phyloP scores from a whole-genome alignment of 2,888 invertebrate species.

The Trisateles emortualis region DNA sequence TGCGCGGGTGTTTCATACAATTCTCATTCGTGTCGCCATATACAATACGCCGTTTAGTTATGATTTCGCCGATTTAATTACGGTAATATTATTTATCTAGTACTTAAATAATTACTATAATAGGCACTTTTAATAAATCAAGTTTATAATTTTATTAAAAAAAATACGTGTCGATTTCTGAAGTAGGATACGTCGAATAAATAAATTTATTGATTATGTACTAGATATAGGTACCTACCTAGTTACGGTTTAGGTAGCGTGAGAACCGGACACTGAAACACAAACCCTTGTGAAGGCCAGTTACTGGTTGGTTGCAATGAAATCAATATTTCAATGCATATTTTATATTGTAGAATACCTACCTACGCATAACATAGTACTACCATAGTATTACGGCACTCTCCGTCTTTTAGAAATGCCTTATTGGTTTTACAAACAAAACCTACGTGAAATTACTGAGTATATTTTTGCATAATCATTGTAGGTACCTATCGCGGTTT shows the following conservation, averaged over 20 bases:
- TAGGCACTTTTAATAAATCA: neutral
- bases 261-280: neutral
- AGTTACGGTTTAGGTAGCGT: neutral
- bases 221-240: neutral
- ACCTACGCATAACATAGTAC: no score
- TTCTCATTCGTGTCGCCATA: conserved; percentile 15
- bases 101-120: neutral
- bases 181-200: no score
- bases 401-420: no score
- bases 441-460: no score
- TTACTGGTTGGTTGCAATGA: neutral
- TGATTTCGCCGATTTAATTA: neutral
- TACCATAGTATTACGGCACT: no score
- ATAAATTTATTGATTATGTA: no score
- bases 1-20: conserved; percentile 42
- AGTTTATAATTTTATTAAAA: no score
- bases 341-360: neutral
- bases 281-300: neutral
- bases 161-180: no score
- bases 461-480: no score
- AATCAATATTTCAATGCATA: conserved; percentile 2
- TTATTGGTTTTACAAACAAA: no score
- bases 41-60: neutral
- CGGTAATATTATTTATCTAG: neutral
- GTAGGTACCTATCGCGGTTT: no score